A percentile compares a stretch with the other conserved stretches of the same genome.
These are phyloP conservation scores for Lophius americanus DNA, from an alignment of 2,797 vertebrate genomes.

Conservation along the genomic window DNA sequence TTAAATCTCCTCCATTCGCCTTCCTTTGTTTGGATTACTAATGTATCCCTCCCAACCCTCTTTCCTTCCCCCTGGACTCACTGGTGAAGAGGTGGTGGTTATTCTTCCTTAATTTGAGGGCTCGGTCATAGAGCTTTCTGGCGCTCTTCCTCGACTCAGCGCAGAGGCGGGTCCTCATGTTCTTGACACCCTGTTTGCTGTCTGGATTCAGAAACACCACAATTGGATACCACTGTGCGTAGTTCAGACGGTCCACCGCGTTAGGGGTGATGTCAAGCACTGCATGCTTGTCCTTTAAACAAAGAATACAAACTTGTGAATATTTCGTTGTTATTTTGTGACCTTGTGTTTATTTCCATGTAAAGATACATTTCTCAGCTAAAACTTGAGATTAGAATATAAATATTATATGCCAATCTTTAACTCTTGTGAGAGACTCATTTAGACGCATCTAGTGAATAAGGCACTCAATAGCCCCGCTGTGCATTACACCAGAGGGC, in stretches of 20 bases:
- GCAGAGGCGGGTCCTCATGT: constrained; percentile 94
- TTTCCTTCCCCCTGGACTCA: constrained; percentile 74
- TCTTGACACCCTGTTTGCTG: constrained; percentile 97
- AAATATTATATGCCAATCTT: constrained; percentile 2
- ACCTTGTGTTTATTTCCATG: background rate
- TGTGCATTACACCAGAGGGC: constrained; percentile 65
- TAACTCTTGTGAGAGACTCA: background rate
- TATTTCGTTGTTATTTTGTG: background rate
- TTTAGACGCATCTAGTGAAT: too few relatives aligned
- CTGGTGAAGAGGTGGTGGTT: constrained; percentile 98
- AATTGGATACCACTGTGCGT: constrained; percentile 99
- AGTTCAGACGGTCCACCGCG: constrained; percentile 97
- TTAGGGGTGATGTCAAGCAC: constrained; percentile 98
- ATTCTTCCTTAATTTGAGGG: constrained; percentile 96
- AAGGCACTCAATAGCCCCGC: too few relatives aligned
- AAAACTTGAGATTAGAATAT: background rate
- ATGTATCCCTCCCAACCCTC: background rate
- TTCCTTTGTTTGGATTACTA: background rate
- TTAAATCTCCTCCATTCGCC: constrained; percentile 11
- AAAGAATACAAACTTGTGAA: constrained; percentile 18
- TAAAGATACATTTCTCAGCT: background rate
- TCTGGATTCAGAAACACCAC: constrained; percentile 98
- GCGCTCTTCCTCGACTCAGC: constrained; percentile 96
- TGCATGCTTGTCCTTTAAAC: constrained; percentile 92
- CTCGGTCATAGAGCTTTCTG: constrained; percentile 93